Percentiles rank a stretch among this genome's conserved stretches.
Conservation (phyloP, 2,113 vertebrate genomes). For the Rhynchopsitta pachyrhyncha region DNA sequence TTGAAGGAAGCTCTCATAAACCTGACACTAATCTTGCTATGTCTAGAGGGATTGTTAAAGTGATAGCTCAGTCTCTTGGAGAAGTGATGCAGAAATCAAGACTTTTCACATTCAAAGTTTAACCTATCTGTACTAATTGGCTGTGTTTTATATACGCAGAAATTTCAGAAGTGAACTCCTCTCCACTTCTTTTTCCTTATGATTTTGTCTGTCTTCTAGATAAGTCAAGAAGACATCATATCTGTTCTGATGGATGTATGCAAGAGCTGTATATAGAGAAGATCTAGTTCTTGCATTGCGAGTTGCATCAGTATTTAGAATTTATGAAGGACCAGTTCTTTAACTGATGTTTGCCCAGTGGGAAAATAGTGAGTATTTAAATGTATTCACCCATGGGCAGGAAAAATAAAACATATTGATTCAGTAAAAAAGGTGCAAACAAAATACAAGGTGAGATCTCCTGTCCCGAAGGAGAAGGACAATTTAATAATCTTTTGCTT, state of each 20-base stretch:
- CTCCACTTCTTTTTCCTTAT: not conserved
- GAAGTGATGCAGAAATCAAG: not conserved
- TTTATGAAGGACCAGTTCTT: not conserved
- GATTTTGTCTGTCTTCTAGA: not conserved
- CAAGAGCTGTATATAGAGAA: not conserved
- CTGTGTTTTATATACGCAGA: not conserved
- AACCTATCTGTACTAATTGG: not conserved
- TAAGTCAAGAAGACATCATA: not conserved
- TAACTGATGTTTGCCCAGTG: not conserved
- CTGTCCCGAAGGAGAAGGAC: not conserved
- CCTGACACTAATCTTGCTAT: not conserved
- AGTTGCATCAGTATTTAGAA: not conserved
- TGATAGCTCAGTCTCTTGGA: not conserved
- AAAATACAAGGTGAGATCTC: not conserved
- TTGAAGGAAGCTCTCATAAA: not conserved
- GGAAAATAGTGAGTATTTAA: not conserved
- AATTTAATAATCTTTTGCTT: not conserved
- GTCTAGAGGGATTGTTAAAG: not conserved
- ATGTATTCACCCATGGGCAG: not conserved
- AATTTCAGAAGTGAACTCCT: not conserved
- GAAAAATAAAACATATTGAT: not conserved
- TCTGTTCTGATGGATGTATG: not conserved
- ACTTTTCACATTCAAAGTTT: not conserved
- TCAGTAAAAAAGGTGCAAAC: not conserved
- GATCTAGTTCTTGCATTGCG: not conserved